These are phyloP conservation scores for Acanthornis magna DNA, from an alignment of 2,797 vertebrate genomes.

Conservation along the genomic window DNA sequence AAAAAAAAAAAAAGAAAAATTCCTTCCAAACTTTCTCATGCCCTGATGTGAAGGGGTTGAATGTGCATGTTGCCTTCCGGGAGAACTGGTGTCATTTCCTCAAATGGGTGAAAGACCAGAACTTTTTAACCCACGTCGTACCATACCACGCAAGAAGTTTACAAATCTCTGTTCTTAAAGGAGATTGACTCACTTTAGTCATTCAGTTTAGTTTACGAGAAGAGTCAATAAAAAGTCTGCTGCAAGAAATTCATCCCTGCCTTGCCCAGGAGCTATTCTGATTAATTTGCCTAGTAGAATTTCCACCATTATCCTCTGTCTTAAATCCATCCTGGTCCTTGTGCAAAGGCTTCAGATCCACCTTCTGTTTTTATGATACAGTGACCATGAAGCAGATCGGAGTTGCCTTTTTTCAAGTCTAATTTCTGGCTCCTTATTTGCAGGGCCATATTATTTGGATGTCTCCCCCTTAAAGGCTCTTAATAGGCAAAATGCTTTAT, in stretches of 20 bases:
- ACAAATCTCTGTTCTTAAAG: background rate
- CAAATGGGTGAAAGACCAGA: slow-evolving; percentile 44
- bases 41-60: slow-evolving; percentile 55
- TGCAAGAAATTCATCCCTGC: slow-evolving; percentile 22
- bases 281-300: slow-evolving; percentile 33
- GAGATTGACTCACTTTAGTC: slow-evolving; percentile 2
- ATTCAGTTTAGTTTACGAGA: background rate
- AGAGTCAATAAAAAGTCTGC: slow-evolving; percentile 14
- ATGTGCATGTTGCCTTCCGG: slow-evolving; percentile 49
- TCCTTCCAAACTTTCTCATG: slow-evolving; percentile 63
- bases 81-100: slow-evolving; percentile 61
- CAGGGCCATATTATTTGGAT: background rate
- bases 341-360: background rate
- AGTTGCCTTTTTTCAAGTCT: background rate
- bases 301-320: background rate
- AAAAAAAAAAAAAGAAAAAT: background rate
- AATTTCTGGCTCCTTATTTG: background rate
- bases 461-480: background rate
- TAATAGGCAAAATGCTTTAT: background rate
- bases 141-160: background rate
- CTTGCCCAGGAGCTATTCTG: slow-evolving; percentile 41
- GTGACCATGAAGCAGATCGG: background rate
- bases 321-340: slow-evolving; percentile 2
- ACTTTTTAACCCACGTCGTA: background rate
- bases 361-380: background rate